Conservation (phyloP, 1,140 invertebrate genomes). For the Achroia grisella region DNA sequence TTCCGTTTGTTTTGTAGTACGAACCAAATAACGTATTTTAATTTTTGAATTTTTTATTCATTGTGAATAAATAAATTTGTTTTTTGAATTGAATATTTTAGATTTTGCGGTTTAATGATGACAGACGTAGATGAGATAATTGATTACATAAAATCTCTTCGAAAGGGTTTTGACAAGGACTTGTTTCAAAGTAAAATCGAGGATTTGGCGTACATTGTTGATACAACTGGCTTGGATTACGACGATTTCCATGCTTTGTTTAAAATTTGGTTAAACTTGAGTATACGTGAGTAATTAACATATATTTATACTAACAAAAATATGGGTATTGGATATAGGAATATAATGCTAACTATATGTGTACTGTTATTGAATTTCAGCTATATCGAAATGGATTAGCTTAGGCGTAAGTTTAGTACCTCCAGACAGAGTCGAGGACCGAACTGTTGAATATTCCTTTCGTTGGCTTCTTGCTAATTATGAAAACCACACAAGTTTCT, state of each 20-base stretch:
- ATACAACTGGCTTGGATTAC: conserved; percentile 37
- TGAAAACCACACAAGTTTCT: conserved; percentile 32
- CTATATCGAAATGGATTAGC: conserved; percentile 59
- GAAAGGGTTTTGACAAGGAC: conserved; percentile 61
- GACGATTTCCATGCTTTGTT: conserved; percentile 55
- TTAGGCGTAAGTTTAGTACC: conserved; percentile 60
- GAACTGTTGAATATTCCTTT: conserved; percentile 49
- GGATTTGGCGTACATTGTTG: conserved; percentile 39
- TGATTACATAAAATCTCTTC: conserved; percentile 56
- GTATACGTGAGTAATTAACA: conserved; percentile 49
- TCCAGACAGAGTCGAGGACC: conserved; percentile 38
- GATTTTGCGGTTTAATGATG: conserved; percentile 23
- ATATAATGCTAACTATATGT: no score
- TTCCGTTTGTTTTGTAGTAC: no score
- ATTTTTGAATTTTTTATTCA: no score
- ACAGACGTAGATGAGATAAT: conserved; percentile 57
- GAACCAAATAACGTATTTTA: conserved; percentile 23
- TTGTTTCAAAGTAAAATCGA: conserved; percentile 56
- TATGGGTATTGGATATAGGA: no score
- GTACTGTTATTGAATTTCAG: conserved; percentile 38
- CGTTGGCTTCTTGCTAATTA: conserved; percentile 58
- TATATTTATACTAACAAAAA: conserved; percentile 1
- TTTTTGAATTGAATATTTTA: conserved; percentile 3
- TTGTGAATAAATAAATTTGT: no score
- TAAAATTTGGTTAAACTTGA: conserved; percentile 62